A percentile compares a stretch with the other conserved stretches of the same genome.
phyloP scores from a whole-genome alignment of 2,797 vertebrate genomes.

The Ibycter americanus region DNA sequence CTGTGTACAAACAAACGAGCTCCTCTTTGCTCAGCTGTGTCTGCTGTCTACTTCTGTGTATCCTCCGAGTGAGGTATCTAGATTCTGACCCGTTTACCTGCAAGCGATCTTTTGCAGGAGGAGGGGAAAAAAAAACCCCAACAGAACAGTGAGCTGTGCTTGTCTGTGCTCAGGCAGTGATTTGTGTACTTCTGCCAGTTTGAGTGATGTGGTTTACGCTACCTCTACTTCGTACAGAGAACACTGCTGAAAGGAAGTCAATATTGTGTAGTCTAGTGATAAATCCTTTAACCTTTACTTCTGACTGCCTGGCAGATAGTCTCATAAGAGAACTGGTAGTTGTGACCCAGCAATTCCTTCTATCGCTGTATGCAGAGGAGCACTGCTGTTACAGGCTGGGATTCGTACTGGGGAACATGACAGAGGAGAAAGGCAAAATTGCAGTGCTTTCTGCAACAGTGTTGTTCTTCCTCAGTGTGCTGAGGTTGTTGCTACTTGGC shows the following conservation, averaged over 20 bases:
- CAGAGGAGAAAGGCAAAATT: not conserved
- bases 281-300: not conserved
- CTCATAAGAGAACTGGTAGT: not conserved
- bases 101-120: not conserved
- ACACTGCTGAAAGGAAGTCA: not conserved
- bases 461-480: not conserved
- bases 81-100: not conserved
- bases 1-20: not conserved
- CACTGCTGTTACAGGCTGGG: not conserved
- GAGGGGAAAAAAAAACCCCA: not conserved
- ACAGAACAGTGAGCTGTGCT: not conserved
- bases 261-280: not conserved
- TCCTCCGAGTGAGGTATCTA: not conserved
- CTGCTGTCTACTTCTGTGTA: not conserved
- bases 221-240: not conserved
- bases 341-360: not conserved
- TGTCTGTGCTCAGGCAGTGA: not conserved
- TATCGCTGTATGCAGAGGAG: not conserved
- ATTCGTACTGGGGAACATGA: fast-evolving
- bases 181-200: not conserved
- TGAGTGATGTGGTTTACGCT: not conserved
- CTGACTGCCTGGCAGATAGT: not conserved
- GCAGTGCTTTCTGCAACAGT: not conserved
- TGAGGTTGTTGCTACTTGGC: not conserved
- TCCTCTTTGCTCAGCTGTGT: not conserved